Evolutionary conservation across 2,113 vertebrate genomes (phyloP), one percentile per base, ranked within the genome.

Genomic region (Echinops telfairi): DNA sequence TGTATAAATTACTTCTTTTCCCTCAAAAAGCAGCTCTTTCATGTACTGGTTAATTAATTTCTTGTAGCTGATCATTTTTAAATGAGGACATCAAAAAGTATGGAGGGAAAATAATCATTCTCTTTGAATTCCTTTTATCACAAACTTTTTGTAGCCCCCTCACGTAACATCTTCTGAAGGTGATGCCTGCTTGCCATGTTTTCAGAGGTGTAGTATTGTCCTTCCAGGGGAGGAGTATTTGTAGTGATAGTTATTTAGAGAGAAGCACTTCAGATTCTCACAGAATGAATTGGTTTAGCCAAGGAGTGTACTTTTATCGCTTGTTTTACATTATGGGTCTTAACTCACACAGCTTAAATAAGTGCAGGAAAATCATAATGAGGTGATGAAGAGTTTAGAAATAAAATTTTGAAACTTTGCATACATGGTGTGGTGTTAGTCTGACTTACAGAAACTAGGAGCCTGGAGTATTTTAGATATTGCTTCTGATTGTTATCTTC

Each of bases 401-500:
- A 84, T 10, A 71, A 38, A 68, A 62, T 58, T 88, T 53, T 19
- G 70, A 92, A 62, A 40, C 25, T 38, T 92, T 68, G 36, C 4
- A 5, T 70, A 29, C 5, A 60, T 40, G 38, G 31, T 86, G 16
- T 43, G 62, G 47, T 2, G 19, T 36, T 64, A 79, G 17, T 36
- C 22, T 73, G 62, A 87, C 31, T 38, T 66, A 66, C 47, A 86
- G 68, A 76, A 80, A 93, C 62, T 66, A 84, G 47, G 47, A 64
- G 27, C 40, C 3, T 82, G 4, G 20, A 70, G 20, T 79, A 36
- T 25, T 83, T 14, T 90, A 8, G 38, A 0, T 81, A 23, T 62
- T 83, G 40, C 66, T 83, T 2, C 62, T 96, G 33, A 94, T 25
- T 91, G 53, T 94, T 9, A 22, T 58, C 95, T 15, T 87, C 85